These are phyloP conservation scores for Ailuropoda melanoleuca DNA, from an alignment of 2,113 vertebrate genomes.

Conservation along the genomic window DNA sequence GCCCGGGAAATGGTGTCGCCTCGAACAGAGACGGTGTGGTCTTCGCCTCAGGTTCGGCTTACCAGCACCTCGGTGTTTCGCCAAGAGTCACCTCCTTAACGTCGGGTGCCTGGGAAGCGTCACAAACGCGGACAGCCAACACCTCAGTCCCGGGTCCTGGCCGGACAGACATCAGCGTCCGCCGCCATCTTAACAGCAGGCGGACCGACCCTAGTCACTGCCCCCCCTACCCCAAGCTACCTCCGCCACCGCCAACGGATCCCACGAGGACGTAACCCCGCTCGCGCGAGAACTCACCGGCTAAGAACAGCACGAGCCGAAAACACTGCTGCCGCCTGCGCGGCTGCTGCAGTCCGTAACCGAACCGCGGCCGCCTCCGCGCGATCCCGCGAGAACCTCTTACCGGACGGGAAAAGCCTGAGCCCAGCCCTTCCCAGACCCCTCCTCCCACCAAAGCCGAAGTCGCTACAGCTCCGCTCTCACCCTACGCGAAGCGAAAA, in stretches of 20 bases:
- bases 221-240: not conserved
- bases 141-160: constrained; percentile 12
- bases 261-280: constrained; percentile 65
- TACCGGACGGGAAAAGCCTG: constrained; percentile 36
- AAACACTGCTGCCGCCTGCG: constrained; percentile 44
- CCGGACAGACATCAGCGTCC: constrained; percentile 57
- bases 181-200: constrained; percentile 81
- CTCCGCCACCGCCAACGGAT: constrained; percentile 49
- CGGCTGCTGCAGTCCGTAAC: constrained; percentile 37
- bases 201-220: constrained; percentile 68
- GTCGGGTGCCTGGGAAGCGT: constrained; percentile 44
- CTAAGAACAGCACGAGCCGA: constrained; percentile 38
- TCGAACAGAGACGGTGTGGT: not conserved
- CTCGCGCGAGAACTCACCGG: constrained; percentile 76
- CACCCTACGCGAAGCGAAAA: constrained; percentile 68
- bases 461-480: constrained; percentile 40
- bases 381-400: constrained; percentile 73
- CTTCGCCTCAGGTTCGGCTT: constrained; percentile 13
- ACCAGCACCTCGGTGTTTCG: not conserved
- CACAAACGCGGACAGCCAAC: constrained; percentile 58
- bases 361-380: constrained; percentile 43
- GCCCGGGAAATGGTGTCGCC: constrained; percentile 68
- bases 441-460: constrained; percentile 63
- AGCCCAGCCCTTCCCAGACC: constrained; percentile 65
- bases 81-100: constrained; percentile 57